phyloP scores from a whole-genome alignment of 1,140 invertebrate genomes.

The Lasaia peninsularis region DNA sequence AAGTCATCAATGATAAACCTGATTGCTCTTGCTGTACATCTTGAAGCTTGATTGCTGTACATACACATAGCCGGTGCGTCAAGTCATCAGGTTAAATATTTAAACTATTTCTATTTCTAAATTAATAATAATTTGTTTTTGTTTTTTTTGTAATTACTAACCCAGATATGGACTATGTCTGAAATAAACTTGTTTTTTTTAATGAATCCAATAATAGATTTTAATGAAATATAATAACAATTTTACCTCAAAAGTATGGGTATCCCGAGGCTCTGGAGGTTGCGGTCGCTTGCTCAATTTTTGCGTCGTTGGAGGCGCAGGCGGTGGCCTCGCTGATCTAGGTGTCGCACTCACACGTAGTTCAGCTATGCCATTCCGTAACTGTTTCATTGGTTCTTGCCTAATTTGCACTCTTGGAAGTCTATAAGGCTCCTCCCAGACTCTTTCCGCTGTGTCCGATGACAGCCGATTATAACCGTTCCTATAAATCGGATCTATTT shows the following conservation, averaged over 20 bases:
- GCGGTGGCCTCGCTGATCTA: conserved; percentile 49
- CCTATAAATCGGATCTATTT: conserved; percentile 53
- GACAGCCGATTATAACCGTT: conserved; percentile 59
- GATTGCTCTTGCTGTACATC: too few relatives aligned
- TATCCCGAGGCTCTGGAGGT: conserved; percentile 66
- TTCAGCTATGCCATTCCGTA: conserved; percentile 59
- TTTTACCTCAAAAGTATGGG: conserved; percentile 68
- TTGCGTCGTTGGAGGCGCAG: conserved; percentile 44
- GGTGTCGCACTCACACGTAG: conserved; percentile 60
- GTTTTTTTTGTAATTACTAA: too few relatives aligned
- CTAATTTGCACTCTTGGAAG: conserved; percentile 56
- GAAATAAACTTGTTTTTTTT: too few relatives aligned
- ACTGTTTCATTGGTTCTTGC: conserved; percentile 58
- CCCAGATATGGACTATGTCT: too few relatives aligned
- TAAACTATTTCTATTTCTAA: too few relatives aligned
- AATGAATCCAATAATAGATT: too few relatives aligned
- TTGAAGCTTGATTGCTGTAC: too few relatives aligned
- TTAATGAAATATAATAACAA: conserved; percentile 4
- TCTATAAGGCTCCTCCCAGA: conserved; percentile 66
- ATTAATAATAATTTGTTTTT: too few relatives aligned
- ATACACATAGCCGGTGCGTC: too few relatives aligned
- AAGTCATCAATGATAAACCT: too few relatives aligned
- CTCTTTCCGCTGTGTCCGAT: conserved; percentile 40
- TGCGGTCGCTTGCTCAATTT: conserved; percentile 51
- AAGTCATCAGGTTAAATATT: too few relatives aligned